phyloP scores from a whole-genome alignment of 2,113 vertebrate genomes.

The Syngnathus floridae region DNA sequence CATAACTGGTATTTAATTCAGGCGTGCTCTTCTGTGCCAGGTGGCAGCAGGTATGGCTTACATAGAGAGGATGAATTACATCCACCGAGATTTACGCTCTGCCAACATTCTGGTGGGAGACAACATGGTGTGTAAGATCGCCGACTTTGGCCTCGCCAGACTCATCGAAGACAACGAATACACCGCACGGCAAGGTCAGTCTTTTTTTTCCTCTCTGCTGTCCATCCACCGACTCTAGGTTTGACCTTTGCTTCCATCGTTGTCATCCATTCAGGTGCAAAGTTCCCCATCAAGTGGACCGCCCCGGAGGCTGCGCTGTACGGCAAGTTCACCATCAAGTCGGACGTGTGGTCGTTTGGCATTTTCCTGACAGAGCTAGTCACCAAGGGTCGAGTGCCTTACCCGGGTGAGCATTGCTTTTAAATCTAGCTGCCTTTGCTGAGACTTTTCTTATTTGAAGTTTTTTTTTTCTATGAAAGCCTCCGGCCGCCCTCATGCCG shows the following conservation, averaged over 20 bases:
- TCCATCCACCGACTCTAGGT: too few relatives aligned
- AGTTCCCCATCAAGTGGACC: conserved; percentile 98
- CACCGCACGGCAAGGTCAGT: conserved; percentile 90
- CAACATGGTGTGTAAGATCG: conserved; percentile 93
- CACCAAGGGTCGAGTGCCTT: conserved; percentile 96
- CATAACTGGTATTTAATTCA: background rate
- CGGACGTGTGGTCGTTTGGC: conserved; percentile 96
- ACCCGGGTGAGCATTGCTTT: conserved; percentile 81
- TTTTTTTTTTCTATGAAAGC: background rate
- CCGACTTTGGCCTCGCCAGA: conserved; percentile 91
- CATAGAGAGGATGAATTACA: conserved; percentile 98
- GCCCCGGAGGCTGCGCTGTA: conserved; percentile 92
- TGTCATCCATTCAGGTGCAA: conserved; percentile 75
- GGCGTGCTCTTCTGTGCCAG: conserved; percentile 50
- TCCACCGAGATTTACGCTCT: conserved; percentile 91
- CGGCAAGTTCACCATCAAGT: conserved; percentile 97
- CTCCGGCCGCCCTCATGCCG: conserved; percentile 11
- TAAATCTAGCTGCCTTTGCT: background rate
- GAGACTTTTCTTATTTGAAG: background rate
- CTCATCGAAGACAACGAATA: conserved; percentile 98
- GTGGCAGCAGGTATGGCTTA: conserved; percentile 94
- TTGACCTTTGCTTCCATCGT: background rate
- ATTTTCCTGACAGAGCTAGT: conserved; percentile 94
- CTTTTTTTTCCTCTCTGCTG: background rate
- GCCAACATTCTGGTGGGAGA: conserved; percentile 96